These are phyloP conservation scores for Cataglyphis livida DNA, from an alignment of 2,888 invertebrate species.

Conservation along the genomic window DNA sequence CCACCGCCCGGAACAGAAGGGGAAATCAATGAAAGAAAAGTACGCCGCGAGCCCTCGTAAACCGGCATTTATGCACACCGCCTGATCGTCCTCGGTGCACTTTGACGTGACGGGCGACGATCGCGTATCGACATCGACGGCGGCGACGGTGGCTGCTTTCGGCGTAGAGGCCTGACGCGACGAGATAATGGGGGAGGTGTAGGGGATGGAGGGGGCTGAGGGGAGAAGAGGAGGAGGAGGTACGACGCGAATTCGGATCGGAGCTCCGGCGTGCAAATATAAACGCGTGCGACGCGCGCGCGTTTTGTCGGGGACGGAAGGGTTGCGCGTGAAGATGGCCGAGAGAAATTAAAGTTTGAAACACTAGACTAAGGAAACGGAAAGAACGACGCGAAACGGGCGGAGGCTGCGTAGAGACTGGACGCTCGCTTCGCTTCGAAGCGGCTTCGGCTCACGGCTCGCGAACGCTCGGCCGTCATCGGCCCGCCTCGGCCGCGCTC, in stretches of 20 bases:
- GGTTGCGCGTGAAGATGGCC: constrained; percentile 60
- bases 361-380: constrained; percentile 83
- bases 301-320: constrained; percentile 34
- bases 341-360: constrained; percentile 75
- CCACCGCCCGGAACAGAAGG: constrained; percentile 81
- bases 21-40: constrained; percentile 82
- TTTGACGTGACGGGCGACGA: constrained; percentile 47
- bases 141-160: constrained; percentile 43
- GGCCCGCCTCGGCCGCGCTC: constrained; percentile 65
- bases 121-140: constrained; percentile 48
- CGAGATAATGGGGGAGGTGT: constrained; percentile 10
- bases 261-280: constrained; percentile 34
- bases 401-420: constrained; percentile 83
- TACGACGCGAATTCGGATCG: constrained; percentile 29
- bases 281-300: constrained; percentile 12
- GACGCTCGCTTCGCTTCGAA: constrained; percentile 56
- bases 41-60: constrained; percentile 77
- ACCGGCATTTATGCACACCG: constrained; percentile 77
- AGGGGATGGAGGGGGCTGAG: constrained; percentile 14
- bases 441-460: constrained; percentile 51
- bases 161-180: constrained; percentile 49
- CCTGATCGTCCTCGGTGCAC: constrained; percentile 54
- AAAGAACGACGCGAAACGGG: constrained; percentile 80
- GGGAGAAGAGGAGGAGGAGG: neutral
- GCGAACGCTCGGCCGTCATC: constrained; percentile 68